Evolutionary conservation across 2,797 vertebrate genomes (phyloP).

Genomic region (Melanogrammus aeglefinus): DNA sequence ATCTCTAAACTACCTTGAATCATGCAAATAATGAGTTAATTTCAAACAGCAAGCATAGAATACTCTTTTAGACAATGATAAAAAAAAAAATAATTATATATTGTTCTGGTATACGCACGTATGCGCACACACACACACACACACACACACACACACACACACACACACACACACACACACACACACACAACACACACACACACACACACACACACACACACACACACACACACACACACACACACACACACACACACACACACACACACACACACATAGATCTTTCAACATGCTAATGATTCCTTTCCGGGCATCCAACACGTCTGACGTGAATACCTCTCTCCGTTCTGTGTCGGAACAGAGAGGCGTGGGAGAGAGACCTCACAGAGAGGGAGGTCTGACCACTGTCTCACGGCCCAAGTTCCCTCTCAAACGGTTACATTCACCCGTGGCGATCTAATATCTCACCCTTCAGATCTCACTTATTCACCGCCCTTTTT

Average conservation of each 20-base stretch:
- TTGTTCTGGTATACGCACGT: background rate
- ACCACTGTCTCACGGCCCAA: background rate
- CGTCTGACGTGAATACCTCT: conserved; percentile 25
- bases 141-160: too few species aligned
- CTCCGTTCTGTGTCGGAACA: conserved; percentile 17
- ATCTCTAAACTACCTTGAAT: conserved; percentile 40
- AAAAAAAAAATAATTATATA: background rate
- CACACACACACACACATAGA: too few species aligned
- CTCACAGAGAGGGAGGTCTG: background rate
- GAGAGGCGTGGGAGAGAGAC: conserved; percentile 12
- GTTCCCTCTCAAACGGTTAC: background rate
- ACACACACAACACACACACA: background rate
- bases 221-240: background rate
- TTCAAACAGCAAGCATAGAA: conserved; percentile 27
- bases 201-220: conserved; percentile 7
- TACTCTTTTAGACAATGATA: background rate
- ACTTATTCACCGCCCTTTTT: background rate
- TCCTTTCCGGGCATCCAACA: conserved; percentile 32
- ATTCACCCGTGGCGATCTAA: background rate
- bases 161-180: too few species aligned
- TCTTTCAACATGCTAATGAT: conserved; percentile 38
- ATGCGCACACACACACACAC: too few species aligned
- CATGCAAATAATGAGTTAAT: conserved; percentile 50
- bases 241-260: too few species aligned
- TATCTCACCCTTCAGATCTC: background rate